Evolutionary conservation across 2,888 invertebrate species (phyloP).

Genomic region (Apodemia duryi): DNA sequence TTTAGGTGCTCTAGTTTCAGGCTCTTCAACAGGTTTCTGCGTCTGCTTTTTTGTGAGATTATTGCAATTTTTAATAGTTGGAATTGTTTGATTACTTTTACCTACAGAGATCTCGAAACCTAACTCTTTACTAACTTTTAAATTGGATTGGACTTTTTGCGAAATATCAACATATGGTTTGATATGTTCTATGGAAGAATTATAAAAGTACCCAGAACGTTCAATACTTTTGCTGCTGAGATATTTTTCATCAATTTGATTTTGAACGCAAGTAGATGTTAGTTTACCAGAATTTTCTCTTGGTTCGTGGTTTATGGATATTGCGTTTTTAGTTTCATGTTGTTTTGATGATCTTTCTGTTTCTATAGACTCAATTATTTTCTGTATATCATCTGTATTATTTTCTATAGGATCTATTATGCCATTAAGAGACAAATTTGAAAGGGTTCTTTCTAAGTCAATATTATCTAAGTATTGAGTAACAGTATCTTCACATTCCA

Average conservation of each 20-base stretch:
- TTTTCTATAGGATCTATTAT: slow-evolving; percentile 17
- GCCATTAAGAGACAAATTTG: slow-evolving; percentile 16
- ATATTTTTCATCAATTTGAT: background rate
- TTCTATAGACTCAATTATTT: background rate
- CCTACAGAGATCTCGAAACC: background rate
- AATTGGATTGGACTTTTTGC: background rate
- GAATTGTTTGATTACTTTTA: no score
- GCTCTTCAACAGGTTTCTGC: background rate
- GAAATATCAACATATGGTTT: no score
- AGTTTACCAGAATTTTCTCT: background rate
- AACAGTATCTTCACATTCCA: background rate
- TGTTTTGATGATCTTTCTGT: background rate
- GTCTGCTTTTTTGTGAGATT: background rate
- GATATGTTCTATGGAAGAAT: background rate
- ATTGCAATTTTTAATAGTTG: no score
- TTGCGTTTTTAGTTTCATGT: background rate
- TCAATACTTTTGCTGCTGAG: background rate
- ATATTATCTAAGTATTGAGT: background rate
- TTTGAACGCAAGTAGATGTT: background rate
- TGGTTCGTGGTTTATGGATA: background rate
- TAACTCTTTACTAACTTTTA: background rate
- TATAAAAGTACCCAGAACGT: background rate
- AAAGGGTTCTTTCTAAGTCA: slow-evolving; percentile 19
- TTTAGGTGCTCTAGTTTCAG: background rate
- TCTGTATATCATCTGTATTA: slow-evolving; percentile 12